Conservation (phyloP, 37 sponge, comb jelly and placozoan species). For the Tethya wilhelma region DNA sequence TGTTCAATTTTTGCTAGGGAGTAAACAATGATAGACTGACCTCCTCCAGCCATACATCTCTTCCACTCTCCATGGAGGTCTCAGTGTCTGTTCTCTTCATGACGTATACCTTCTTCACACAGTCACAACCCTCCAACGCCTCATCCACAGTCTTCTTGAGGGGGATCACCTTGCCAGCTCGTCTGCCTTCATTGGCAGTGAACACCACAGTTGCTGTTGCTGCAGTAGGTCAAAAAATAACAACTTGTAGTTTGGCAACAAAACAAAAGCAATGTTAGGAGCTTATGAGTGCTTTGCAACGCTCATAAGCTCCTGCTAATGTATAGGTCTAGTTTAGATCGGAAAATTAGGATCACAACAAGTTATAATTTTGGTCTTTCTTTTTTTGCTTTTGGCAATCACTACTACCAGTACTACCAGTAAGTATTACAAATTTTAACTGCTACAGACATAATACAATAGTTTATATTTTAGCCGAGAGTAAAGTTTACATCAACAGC, state of each 20-base stretch:
- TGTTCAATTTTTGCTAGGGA: too few relatives aligned
- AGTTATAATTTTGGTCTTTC: too few relatives aligned
- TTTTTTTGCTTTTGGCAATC: too few relatives aligned
- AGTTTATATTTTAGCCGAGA: background rate
- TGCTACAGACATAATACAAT: background rate
- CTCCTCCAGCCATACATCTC: constrained; percentile 81
- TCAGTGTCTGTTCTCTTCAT: constrained; percentile 79
- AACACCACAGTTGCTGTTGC: constrained; percentile 74
- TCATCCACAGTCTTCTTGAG: constrained; percentile 85
- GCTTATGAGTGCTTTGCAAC: too few relatives aligned
- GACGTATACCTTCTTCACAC: constrained; percentile 84
- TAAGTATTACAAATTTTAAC: too few relatives aligned
- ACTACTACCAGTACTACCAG: background rate
- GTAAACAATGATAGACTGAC: constrained; percentile 16
- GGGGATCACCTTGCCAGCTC: constrained; percentile 89
- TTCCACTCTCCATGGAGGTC: constrained; percentile 58
- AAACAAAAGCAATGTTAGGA: background rate
- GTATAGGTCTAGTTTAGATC: too few relatives aligned
- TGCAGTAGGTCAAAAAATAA: background rate
- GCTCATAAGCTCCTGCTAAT: too few relatives aligned
- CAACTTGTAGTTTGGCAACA: background rate
- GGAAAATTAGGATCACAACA: too few relatives aligned
- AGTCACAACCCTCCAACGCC: constrained; percentile 74
- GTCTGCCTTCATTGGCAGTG: constrained; percentile 88
- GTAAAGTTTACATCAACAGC: background rate